Base-by-base conservation (phyloP, 2,797 vertebrate species). In the Falco berigora region DNA sequence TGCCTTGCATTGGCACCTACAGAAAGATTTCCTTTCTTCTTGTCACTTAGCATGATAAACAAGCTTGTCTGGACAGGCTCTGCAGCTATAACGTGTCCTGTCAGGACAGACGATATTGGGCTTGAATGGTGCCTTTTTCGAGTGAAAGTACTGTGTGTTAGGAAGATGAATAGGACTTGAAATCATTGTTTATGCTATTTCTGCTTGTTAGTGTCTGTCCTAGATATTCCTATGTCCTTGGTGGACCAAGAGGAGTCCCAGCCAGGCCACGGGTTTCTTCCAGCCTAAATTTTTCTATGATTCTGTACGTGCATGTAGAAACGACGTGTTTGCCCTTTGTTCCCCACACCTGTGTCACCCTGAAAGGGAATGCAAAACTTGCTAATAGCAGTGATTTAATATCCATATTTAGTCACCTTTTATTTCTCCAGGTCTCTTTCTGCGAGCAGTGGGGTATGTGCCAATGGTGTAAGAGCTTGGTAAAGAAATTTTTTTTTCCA, bases 41-140 rank as follows among this genome's bases (percentile, higher is more conserved):
- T 17, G 47, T 78, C 10, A 3, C 49, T 68, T 68, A 1, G 12
- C 1, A 11, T 69, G 38, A 56, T 36, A 75, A 47, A 27, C 24
- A 25, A 17, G 50, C 66, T 82, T 34, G n/a, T n/a, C 42, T 74
- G 68, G 67, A 38, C 42, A 40, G 78, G 28, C 47, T 66, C 74
- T 79, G 71, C 71, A 82, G 42, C 47, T 73, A 4, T 74, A 6
- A 23, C 1, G 3, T 32, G 17, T 86, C 28, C 23, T 46, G 11
- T 28, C 62, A 66, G 77, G 46, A 42, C 42, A 44, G 44, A 38
- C 2, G 0, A 6, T 30, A 13, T 36, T 78, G 23, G 40, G 30
- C n/a, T 76, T 2, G 0, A 55, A 42, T 0, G 3, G 11, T 36
- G 16, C 28, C 42, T 42, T 17, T 22, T 36, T 76, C 53, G 7